Evolutionary conservation across 2,113 vertebrate genomes (phyloP).

Genomic region (Percopsis transmontana): DNA sequence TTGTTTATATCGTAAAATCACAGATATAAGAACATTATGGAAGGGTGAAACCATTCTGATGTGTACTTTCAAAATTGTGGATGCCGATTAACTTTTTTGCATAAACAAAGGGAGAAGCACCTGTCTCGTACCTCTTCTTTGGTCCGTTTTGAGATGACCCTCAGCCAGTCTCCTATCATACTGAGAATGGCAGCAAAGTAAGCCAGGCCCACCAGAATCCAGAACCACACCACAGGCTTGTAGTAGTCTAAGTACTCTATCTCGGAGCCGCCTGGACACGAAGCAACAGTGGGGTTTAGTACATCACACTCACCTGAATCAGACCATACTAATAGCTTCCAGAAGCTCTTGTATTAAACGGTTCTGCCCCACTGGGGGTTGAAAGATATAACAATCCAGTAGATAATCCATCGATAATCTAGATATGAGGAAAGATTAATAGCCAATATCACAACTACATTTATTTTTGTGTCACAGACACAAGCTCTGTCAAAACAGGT

Average conservation of each 20-base stretch:
- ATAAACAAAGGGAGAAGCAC: conserved; percentile 3
- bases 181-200: conserved; percentile 97
- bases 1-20: too few relatives aligned
- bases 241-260: conserved; percentile 93
- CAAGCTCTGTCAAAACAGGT: not conserved
- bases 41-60: too few relatives aligned
- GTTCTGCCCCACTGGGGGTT: not conserved
- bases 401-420: not conserved
- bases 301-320: not conserved
- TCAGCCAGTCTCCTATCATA: conserved; percentile 96
- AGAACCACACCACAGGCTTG: conserved; percentile 95
- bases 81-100: not conserved
- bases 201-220: conserved; percentile 94
- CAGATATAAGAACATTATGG: too few relatives aligned
- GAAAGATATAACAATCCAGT: not conserved
- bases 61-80: too few relatives aligned
- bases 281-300: conserved; percentile 14
- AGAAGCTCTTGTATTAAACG: not conserved
- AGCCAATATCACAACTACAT: not conserved
- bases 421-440: not conserved
- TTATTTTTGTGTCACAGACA: not conserved
- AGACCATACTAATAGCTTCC: not conserved
- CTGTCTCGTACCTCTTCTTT: conserved; percentile 88
- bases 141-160: conserved; percentile 91
- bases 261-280: conserved; percentile 85